Evolutionary conservation across 2,113 vertebrate genomes (phyloP).

Genomic region (Oncorhynchus mykiss): DNA sequence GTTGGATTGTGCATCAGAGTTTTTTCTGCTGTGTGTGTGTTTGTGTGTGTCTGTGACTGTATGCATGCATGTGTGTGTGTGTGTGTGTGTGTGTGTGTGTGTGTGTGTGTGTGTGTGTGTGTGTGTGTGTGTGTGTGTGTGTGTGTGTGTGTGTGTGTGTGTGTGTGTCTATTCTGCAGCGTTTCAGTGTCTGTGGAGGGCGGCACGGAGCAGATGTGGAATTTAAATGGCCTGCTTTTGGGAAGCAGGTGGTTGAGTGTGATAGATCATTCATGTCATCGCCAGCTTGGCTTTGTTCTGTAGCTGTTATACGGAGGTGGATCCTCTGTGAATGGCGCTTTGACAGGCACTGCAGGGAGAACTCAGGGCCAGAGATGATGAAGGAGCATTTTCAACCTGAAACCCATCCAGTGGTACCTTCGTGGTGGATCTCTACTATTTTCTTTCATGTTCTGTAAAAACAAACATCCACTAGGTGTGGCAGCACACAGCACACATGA

Average conservation of each 20-base stretch:
- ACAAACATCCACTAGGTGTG: too few species aligned
- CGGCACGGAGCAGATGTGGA: constrained; percentile 61
- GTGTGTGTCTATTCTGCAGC: constrained; percentile 7
- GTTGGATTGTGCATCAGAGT: constrained; percentile 26
- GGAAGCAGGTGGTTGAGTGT: constrained; percentile 69
- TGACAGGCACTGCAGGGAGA: neutral
- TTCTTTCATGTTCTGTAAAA: neutral
- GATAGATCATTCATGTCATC: constrained; percentile 65
- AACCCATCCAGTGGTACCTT: constrained; percentile 28
- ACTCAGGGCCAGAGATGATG: constrained; percentile 33
- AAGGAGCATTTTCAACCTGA: constrained; percentile 25
- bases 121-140: too few species aligned
- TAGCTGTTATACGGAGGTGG: constrained; percentile 34
- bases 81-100: too few species aligned
- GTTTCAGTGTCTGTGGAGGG: constrained; percentile 9
- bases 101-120: too few species aligned
- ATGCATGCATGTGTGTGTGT: too few species aligned
- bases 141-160: neutral
- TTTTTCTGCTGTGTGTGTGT: too few species aligned
- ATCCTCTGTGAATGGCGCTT: neutral
- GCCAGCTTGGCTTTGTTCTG: constrained; percentile 53
- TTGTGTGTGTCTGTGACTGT: too few species aligned
- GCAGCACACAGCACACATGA: too few species aligned
- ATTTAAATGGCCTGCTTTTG: constrained; percentile 69
- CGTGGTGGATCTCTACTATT: constrained; percentile 1